These are phyloP conservation scores for Ephydatia muelleri DNA, from an alignment of 37 sponge, comb jelly and placozoan species.

Conservation along the genomic window DNA sequence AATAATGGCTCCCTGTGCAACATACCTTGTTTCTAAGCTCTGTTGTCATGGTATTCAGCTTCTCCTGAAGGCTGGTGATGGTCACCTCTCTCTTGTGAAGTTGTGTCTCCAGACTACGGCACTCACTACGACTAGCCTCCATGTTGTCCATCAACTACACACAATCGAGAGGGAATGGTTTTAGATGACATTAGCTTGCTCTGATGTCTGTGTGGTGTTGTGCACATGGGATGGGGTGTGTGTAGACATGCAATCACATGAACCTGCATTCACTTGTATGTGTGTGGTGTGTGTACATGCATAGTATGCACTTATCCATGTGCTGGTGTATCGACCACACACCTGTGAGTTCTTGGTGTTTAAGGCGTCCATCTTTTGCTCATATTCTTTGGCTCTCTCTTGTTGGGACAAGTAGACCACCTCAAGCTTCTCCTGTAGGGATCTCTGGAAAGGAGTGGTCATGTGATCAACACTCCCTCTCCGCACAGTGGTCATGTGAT, in stretches of 20 bases:
- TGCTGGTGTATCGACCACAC: background rate
- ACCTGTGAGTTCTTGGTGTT: conserved; percentile 28
- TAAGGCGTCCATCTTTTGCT: conserved; percentile 35
- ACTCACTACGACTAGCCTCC: conserved; percentile 24
- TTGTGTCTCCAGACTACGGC: conserved; percentile 23
- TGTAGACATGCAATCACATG: too few species aligned
- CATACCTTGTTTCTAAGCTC: conserved; percentile 48
- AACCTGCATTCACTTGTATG: too few species aligned
- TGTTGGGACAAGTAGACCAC: background rate
- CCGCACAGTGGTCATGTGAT: background rate
- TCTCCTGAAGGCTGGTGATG: conserved; percentile 16
- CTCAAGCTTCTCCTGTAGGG: conserved; percentile 57
- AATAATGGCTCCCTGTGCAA: background rate
- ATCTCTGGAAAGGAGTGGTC: conserved; percentile 6
- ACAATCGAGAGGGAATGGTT: background rate
- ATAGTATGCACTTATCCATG: background rate
- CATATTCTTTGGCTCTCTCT: conserved; percentile 21
- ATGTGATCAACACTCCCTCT: background rate
- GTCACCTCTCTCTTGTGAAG: conserved; percentile 42
- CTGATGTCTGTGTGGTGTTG: too few species aligned
- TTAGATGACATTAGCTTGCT: too few species aligned
- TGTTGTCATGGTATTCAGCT: conserved; percentile 36
- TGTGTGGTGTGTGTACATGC: too few species aligned
- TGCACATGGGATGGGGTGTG: too few species aligned
- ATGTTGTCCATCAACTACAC: conserved; percentile 22